phyloP scores from a whole-genome alignment of 2,113 vertebrate species.

The Gracilinanus agilis region DNA sequence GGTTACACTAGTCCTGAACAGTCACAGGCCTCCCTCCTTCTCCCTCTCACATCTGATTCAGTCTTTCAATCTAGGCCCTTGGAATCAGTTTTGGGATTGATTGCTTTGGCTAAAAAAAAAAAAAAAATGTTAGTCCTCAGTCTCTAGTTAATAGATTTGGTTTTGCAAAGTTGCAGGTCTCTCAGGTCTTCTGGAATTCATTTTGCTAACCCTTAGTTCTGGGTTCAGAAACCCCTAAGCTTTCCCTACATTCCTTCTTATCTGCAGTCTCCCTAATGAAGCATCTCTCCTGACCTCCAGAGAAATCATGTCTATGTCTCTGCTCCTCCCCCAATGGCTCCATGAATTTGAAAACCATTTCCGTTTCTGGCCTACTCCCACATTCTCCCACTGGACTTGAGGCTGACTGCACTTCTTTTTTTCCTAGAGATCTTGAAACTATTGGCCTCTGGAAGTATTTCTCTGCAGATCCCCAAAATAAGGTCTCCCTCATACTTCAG shows the following conservation, averaged over 20 bases:
- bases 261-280: background rate
- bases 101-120: background rate
- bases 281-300: background rate
- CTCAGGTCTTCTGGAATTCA: background rate
- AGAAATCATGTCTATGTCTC: background rate
- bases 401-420: background rate
- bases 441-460: background rate
- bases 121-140: background rate
- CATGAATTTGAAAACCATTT: background rate
- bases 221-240: background rate
- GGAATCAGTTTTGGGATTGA: background rate
- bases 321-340: background rate
- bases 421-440: background rate
- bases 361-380: background rate
- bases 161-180: background rate
- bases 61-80: background rate
- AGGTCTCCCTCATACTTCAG: background rate
- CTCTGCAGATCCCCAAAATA: background rate
- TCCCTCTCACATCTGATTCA: background rate
- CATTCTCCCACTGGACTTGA: constrained; percentile 3
- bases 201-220: background rate
- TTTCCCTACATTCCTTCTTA: background rate
- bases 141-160: background rate
- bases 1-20: background rate
- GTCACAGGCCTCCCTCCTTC: background rate